A percentile compares a stretch with the other conserved stretches of the same genome.
phyloP scores from a whole-genome alignment of 2,888 invertebrate species.

The Buathra laborator region DNA sequence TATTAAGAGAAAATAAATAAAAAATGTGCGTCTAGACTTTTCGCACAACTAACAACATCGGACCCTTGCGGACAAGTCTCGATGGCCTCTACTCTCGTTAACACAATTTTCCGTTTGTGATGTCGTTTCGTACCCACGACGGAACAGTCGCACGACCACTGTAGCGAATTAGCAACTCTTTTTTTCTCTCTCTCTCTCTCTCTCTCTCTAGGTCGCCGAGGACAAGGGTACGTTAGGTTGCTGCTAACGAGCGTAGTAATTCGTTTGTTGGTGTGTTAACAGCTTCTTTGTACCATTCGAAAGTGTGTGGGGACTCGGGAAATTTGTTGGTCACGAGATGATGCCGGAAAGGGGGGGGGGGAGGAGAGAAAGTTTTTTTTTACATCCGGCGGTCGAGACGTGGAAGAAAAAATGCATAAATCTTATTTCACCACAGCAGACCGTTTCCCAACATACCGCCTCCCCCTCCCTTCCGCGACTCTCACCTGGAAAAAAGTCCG shows the following conservation, averaged over 20 bases:
- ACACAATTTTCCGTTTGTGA: constrained; percentile 67
- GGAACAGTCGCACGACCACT: constrained; percentile 55
- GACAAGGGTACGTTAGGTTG: constrained; percentile 69
- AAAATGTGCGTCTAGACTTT: constrained; percentile 8
- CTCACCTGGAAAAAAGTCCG: constrained; percentile 62
- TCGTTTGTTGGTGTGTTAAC: constrained; percentile 66
- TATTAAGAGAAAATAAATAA: not conserved
- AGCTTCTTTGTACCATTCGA: constrained; percentile 68
- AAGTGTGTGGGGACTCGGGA: constrained; percentile 48
- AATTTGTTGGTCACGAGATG: constrained; percentile 40
- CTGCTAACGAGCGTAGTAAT: constrained; percentile 72
- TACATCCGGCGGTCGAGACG: constrained; percentile 35
- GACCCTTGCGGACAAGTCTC: constrained; percentile 29
- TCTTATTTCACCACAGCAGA: constrained; percentile 50
- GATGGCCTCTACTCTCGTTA: constrained; percentile 63
- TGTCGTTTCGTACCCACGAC: constrained; percentile 26
- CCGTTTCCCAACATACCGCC: constrained; percentile 57
- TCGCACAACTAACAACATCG: constrained; percentile 12
- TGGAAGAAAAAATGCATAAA: constrained; percentile 65
- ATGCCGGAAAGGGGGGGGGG: not conserved
- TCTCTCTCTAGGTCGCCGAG: constrained; percentile 18
- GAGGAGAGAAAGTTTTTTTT: constrained; percentile 9
- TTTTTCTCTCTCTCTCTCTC: constrained; percentile 2
- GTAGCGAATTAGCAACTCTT: constrained; percentile 62
- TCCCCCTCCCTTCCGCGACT: not conserved